Evolutionary conservation across 2,888 invertebrate genomes (phyloP).

Genomic region (Gymnoscelis rufifasciata): DNA sequence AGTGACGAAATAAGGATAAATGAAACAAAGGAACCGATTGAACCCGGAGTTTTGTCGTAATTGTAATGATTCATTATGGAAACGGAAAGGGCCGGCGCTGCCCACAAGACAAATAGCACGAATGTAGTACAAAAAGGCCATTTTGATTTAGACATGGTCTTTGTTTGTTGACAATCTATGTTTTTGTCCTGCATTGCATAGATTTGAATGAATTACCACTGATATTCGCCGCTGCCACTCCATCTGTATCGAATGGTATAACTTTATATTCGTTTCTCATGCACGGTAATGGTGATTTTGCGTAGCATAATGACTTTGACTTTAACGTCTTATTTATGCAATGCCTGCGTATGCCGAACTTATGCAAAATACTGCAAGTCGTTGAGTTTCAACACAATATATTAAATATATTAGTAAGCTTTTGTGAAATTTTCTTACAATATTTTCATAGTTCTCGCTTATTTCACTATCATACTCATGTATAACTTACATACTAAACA

Average conservation of each 20-base stretch:
- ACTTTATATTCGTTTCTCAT: not conserved
- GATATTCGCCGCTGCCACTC: conserved; percentile 23
- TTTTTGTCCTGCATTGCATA: conserved; percentile 35
- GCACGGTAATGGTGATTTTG: not conserved
- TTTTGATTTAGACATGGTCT: conserved; percentile 32
- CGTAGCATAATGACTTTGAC: not conserved
- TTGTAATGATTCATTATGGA: conserved; percentile 59
- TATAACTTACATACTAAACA: too few relatives aligned
- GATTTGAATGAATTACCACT: conserved; percentile 31
- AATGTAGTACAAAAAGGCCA: conserved; percentile 28
- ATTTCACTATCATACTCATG: too few relatives aligned
- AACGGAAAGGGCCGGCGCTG: conserved; percentile 49
- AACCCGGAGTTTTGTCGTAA: conserved; percentile 44
- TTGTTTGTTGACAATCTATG: conserved; percentile 34
- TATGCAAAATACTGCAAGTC: too few relatives aligned
- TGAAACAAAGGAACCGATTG: conserved; percentile 38
- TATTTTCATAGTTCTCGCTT: too few relatives aligned
- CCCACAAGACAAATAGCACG: conserved; percentile 28
- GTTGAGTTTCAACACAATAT: too few relatives aligned
- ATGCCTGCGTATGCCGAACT: too few relatives aligned
- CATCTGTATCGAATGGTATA: conserved; percentile 7
- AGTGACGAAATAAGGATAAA: conserved; percentile 14
- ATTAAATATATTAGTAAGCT: too few relatives aligned
- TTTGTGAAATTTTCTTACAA: too few relatives aligned
- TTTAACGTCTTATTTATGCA: not conserved